Percentiles rank a stretch among this genome's conserved stretches.
Conservation (phyloP, 2,888 invertebrate genomes). For the Poecilobothrus nobilitatus region DNA sequence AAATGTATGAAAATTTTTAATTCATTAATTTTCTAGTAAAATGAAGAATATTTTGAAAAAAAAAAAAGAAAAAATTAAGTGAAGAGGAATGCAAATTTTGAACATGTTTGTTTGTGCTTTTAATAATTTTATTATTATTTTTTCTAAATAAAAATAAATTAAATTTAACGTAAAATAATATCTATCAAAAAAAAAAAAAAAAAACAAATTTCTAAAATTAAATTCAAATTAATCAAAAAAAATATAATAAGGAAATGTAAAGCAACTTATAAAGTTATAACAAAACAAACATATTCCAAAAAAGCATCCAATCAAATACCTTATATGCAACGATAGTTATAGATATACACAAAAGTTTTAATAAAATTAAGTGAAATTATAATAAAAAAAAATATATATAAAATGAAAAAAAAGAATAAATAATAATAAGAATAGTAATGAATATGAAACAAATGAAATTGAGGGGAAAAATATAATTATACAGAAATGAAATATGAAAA, state of each 20-base stretch:
- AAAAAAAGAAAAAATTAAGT: neutral
- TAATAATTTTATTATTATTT: neutral
- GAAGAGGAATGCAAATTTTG: neutral
- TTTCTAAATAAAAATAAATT: neutral
- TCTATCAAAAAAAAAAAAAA: neutral
- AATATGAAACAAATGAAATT: conserved; percentile 8
- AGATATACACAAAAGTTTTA: neutral
- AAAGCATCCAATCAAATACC: neutral
- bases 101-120: neutral
- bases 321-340: neutral
- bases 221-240: conserved; percentile 9
- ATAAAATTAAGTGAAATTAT: conserved; percentile 10
- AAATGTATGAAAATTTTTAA: too few species aligned
- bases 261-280: neutral
- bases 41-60: too few species aligned
- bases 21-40: too few species aligned
- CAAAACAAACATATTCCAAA: conserved; percentile 3
- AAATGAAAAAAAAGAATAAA: neutral
- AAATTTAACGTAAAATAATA: neutral
- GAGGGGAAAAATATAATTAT: conserved; percentile 14
- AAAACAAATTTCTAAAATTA: conserved; percentile 11
- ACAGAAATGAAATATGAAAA: conserved; percentile 8
- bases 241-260: conserved; percentile 7
- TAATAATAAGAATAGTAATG: neutral
- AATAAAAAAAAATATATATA: conserved; percentile 4